A percentile compares a stretch with the other conserved stretches of the same genome.
Evolutionary conservation across 2,888 invertebrate genomes (phyloP).

Genomic region (Limnephilus marmoratus): DNA sequence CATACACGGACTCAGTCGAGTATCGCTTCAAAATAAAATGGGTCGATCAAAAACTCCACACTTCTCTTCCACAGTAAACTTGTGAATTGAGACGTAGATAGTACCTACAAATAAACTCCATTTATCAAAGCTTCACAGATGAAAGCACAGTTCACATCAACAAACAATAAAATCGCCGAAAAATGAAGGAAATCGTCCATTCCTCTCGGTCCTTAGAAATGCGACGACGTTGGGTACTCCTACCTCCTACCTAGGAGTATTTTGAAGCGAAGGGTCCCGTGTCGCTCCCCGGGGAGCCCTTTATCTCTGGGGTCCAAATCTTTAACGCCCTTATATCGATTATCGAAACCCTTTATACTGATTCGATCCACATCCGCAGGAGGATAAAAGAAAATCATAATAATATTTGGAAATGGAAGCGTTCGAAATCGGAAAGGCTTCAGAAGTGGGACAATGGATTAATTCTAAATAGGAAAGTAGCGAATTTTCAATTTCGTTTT

Average conservation of each 20-base stretch:
- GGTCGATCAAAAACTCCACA: background rate
- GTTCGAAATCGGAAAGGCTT: conserved; percentile 5
- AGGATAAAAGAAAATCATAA: conserved; percentile 25
- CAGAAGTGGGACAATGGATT: background rate
- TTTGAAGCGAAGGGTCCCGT: conserved; percentile 30
- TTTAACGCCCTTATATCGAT: conserved; percentile 58
- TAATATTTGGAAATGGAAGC: conserved; percentile 25
- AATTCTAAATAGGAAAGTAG: background rate
- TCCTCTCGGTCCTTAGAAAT: conserved; percentile 29
- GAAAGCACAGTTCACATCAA: conserved; percentile 45
- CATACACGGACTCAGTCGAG: background rate
- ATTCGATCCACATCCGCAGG: conserved; percentile 43
- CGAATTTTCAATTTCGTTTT: background rate
- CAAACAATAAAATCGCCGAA: conserved; percentile 42
- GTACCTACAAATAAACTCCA: background rate
- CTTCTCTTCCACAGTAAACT: background rate
- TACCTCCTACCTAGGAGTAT: background rate
- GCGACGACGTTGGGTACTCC: background rate
- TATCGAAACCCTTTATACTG: conserved; percentile 49
- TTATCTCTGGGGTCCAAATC: conserved; percentile 58
- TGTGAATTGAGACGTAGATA: conserved; percentile 6
- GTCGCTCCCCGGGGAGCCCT: conserved; percentile 56
- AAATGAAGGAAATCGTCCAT: conserved; percentile 22
- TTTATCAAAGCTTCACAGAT: conserved; percentile 34
- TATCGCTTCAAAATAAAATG: background rate